These are phyloP conservation scores for Rhegmatorhina hoffmannsi DNA, from an alignment of 2,113 vertebrate genomes.

Conservation along the genomic window DNA sequence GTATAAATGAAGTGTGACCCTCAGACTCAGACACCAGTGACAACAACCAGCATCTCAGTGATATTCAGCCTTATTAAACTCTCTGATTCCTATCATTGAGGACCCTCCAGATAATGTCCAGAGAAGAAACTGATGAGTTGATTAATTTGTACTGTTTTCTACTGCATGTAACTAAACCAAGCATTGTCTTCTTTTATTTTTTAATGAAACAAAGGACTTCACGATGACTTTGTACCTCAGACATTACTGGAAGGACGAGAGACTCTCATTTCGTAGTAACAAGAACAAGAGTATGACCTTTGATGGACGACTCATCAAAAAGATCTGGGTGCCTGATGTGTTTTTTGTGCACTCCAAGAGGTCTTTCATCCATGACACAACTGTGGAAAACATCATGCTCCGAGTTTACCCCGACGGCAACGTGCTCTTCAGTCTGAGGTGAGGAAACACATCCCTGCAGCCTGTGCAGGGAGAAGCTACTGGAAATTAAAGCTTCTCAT, in stretches of 20 bases:
- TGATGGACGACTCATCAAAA: slow-evolving; percentile 88
- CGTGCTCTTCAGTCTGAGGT: slow-evolving; percentile 91
- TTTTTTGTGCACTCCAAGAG: slow-evolving; percentile 95
- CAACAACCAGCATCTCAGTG: background rate
- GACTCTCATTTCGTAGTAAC: slow-evolving; percentile 86
- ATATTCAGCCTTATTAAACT: background rate
- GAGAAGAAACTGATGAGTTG: background rate
- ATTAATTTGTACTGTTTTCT: background rate
- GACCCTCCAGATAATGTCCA: background rate
- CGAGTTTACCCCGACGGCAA: slow-evolving; percentile 87
- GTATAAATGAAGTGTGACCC: background rate
- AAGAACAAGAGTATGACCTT: slow-evolving; percentile 92
- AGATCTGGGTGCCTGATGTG: slow-evolving; percentile 94
- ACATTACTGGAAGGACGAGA: slow-evolving; percentile 96
- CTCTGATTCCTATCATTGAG: background rate
- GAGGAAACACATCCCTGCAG: background rate
- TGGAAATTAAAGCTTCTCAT: background rate
- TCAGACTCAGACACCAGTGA: background rate
- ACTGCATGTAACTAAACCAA: background rate
- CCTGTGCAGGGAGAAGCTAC: background rate
- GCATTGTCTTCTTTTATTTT: slow-evolving; percentile 22
- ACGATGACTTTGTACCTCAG: slow-evolving; percentile 94
- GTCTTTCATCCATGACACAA: slow-evolving; percentile 93
- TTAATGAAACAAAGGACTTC: slow-evolving; percentile 82
- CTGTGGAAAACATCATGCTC: slow-evolving; percentile 91